These are phyloP conservation scores for Sweltsa coloradensis DNA, from an alignment of 1,140 invertebrate genomes.

Conservation along the genomic window DNA sequence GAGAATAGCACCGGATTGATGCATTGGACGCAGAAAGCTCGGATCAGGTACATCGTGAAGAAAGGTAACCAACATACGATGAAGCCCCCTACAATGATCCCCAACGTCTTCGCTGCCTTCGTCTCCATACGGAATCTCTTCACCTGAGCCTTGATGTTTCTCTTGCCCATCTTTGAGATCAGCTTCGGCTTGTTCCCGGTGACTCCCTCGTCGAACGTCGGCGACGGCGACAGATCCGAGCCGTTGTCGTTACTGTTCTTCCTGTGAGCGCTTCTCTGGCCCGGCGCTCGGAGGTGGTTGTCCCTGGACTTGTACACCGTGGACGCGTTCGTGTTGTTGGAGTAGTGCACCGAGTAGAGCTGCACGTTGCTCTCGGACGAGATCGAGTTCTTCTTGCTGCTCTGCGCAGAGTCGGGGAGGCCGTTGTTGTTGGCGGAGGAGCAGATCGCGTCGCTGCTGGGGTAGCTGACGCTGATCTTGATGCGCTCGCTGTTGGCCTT, in stretches of 20 bases:
- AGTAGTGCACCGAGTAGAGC: slow-evolving; percentile 44
- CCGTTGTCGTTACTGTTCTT: slow-evolving; percentile 10
- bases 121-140: slow-evolving; percentile 82
- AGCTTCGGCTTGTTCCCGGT: slow-evolving; percentile 47
- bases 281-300: slow-evolving; percentile 31
- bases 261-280: slow-evolving; percentile 19
- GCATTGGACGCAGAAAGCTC: slow-evolving; percentile 69
- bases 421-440: slow-evolving; percentile 28
- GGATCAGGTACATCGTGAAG: slow-evolving; percentile 82
- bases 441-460: slow-evolving; percentile 60
- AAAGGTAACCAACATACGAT: slow-evolving; percentile 91
- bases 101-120: slow-evolving; percentile 87
- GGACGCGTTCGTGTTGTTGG: slow-evolving; percentile 29
- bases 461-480: slow-evolving; percentile 72
- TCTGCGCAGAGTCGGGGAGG: slow-evolving; percentile 9
- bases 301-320: slow-evolving; percentile 22
- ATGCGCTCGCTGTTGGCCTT: slow-evolving; percentile 52
- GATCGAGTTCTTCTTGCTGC: slow-evolving; percentile 15
- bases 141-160: slow-evolving; percentile 76
- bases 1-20: slow-evolving; percentile 74
- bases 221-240: slow-evolving; percentile 25
- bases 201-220: slow-evolving; percentile 38
- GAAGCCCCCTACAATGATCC: slow-evolving; percentile 88
- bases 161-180: slow-evolving; percentile 61
- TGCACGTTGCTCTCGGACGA: slow-evolving; percentile 22